These are phyloP conservation scores for Patella depressa DNA, from an alignment of 2,888 invertebrate genomes.

Conservation along the genomic window DNA sequence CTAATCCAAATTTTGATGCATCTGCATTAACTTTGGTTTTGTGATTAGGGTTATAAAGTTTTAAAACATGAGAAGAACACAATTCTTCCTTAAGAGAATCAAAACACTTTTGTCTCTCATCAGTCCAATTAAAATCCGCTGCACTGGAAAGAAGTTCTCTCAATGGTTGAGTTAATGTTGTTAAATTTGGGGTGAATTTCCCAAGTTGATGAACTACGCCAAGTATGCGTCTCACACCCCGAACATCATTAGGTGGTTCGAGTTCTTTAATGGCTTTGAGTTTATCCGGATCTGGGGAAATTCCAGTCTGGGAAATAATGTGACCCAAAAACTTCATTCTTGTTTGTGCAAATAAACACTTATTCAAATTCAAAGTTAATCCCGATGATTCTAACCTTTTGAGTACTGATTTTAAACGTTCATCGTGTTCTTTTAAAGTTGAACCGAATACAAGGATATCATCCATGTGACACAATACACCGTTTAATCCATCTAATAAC, in stretches of 20 bases:
- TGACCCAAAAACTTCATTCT: slow-evolving; percentile 35
- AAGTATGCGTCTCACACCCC: background rate
- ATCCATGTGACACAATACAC: slow-evolving; percentile 39
- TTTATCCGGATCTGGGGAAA: slow-evolving; percentile 24
- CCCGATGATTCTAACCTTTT: slow-evolving; percentile 20
- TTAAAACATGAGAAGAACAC: background rate
- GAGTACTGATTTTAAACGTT: slow-evolving; percentile 19
- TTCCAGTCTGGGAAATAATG: slow-evolving; percentile 27
- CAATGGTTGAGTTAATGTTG: background rate
- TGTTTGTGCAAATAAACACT: slow-evolving; percentile 32
- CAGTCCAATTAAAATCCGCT: background rate
- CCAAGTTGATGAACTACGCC: background rate
- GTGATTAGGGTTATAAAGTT: background rate
- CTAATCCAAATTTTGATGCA: background rate
- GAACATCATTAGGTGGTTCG: background rate
- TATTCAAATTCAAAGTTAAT: slow-evolving; percentile 31
- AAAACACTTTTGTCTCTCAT: background rate
- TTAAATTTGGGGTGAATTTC: background rate
- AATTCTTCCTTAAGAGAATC: background rate
- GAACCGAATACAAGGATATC: slow-evolving; percentile 32
- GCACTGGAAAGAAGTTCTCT: background rate
- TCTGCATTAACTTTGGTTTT: background rate
- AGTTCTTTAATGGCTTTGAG: background rate
- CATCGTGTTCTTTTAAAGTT: slow-evolving; percentile 24
- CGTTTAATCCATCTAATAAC: slow-evolving; percentile 18